phyloP scores from a whole-genome alignment of 1,140 invertebrate genomes.

The Leptinotarsa undecemlineata region DNA sequence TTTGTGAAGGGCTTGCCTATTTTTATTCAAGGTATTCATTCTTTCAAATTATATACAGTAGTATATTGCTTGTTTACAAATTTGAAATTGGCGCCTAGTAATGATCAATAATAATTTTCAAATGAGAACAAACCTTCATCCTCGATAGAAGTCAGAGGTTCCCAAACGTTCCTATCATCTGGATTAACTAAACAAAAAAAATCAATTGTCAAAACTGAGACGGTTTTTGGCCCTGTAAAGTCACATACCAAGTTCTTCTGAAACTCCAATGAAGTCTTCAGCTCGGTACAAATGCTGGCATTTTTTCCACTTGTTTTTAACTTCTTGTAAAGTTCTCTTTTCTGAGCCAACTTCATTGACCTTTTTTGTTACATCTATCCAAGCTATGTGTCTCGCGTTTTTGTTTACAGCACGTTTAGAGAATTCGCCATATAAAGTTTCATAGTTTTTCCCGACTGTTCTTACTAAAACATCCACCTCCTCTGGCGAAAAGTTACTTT shows the following conservation, averaged over 20 bases:
- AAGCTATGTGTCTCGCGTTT: slow-evolving; percentile 36
- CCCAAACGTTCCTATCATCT: slow-evolving; percentile 33
- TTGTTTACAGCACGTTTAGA: slow-evolving; percentile 39
- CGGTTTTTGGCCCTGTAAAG: background rate
- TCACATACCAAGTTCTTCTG: slow-evolving; percentile 12
- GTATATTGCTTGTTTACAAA: slow-evolving; percentile 23
- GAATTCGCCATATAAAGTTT: slow-evolving; percentile 38
- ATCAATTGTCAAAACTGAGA: slow-evolving; percentile 10
- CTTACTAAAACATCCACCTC: slow-evolving; percentile 40
- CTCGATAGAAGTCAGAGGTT: slow-evolving; percentile 33
- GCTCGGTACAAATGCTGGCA: slow-evolving; percentile 34
- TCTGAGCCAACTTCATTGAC: slow-evolving; percentile 44
- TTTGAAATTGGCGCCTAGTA: slow-evolving; percentile 26
- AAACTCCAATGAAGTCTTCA: background rate
- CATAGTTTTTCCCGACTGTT: slow-evolving; percentile 37
- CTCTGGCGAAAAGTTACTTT: slow-evolving; percentile 44
- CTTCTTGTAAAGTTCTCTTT: slow-evolving; percentile 42
- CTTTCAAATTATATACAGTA: background rate
- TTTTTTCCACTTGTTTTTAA: slow-evolving; percentile 49
- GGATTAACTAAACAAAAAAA: slow-evolving; percentile 24
- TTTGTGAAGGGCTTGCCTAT: no score
- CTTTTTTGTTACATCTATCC: slow-evolving; percentile 39
- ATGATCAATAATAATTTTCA: slow-evolving; percentile 19
- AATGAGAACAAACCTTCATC: slow-evolving; percentile 27
- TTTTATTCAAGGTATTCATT: background rate